Evolutionary conservation across 1,140 invertebrate species (phyloP), one percentile per base, ranked within the genome.

Genomic region (Temnothorax curvispinosus): DNA sequence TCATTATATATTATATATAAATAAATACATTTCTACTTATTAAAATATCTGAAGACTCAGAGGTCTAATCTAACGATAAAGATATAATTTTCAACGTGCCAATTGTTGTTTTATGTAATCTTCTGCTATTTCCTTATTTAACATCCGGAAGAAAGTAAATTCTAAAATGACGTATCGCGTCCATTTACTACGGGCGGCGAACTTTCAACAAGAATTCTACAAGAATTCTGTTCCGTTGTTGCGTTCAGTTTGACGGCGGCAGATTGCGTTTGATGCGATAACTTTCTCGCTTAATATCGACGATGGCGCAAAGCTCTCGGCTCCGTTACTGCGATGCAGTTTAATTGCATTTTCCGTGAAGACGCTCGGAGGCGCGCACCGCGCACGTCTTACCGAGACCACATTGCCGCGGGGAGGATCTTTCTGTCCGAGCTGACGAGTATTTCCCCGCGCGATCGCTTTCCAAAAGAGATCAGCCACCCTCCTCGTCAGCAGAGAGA

Each of bases 271-370:
- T 47, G 56, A 82, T 75, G 69, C 27, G 69, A 84, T 75, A 84
- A 84, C 80, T 84, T 84, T 84, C 54, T 75, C 69, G 69, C 41
- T 75, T 82, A 82, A 75, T 84, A 75, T 75, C 32, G n/a, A 84
- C 44, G 69, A 84, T 32, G 27, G 18, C 56, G 41, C 44, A 84
- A 75, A 84, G n/a, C 54, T 74, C 27, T 35, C 18, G 8, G 21
- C 7, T 2, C 21, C 54, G 69, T 84, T 84, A 84, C 69, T 60
- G 27, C 69, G 35, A 47, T 80, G 52, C 41, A 47, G 38, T 82
- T 82, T 82, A 82, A 82, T 82, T 47, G 18, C 65, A 82, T 82
- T 74, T 82, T 44, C 52, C 67, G 18, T 27, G 65, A 80, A 80
- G 47, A 15, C 32, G 77, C 44, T 54, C 32, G 60, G 47, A 52